Conservation (phyloP, 1,140 invertebrate species). For the Drosophila pruinosa region DNA sequence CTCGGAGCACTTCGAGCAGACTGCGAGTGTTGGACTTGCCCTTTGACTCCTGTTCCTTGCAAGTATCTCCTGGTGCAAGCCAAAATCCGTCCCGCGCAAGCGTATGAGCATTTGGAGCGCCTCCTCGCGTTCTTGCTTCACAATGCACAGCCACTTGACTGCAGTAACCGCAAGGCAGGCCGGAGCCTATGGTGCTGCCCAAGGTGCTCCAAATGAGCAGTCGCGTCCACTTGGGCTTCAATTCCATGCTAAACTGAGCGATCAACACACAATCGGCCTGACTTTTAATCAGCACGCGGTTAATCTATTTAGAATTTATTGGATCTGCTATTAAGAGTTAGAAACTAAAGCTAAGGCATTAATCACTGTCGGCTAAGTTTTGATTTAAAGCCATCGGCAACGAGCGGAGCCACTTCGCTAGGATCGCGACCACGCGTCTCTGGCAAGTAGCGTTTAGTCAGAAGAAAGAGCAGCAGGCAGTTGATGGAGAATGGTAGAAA, state of each 20-base stretch:
- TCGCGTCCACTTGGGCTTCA: constrained; percentile 35
- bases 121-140: constrained; percentile 85
- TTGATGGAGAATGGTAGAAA: constrained; percentile 88
- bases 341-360: neutral
- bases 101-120: constrained; percentile 83
- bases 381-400: constrained; percentile 83
- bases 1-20: constrained; percentile 28
- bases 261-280: neutral
- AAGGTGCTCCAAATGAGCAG: constrained; percentile 53
- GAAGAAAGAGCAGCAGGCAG: constrained; percentile 85
- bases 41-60: constrained; percentile 60
- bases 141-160: constrained; percentile 91
- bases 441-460: constrained; percentile 87
- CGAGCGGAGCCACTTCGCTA: constrained; percentile 84
- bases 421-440: constrained; percentile 88
- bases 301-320: constrained; percentile 17
- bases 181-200: constrained; percentile 89
- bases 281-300: neutral
- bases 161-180: constrained; percentile 93
- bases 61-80: constrained; percentile 82
- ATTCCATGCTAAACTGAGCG: neutral
- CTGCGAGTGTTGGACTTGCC: constrained; percentile 83
- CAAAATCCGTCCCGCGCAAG: constrained; percentile 52
- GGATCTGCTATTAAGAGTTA: neutral
- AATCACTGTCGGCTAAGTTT: constrained; percentile 11